These are phyloP conservation scores for Ibidorhyncha struthersii DNA, from an alignment of 2,113 vertebrate species.

Conservation along the genomic window DNA sequence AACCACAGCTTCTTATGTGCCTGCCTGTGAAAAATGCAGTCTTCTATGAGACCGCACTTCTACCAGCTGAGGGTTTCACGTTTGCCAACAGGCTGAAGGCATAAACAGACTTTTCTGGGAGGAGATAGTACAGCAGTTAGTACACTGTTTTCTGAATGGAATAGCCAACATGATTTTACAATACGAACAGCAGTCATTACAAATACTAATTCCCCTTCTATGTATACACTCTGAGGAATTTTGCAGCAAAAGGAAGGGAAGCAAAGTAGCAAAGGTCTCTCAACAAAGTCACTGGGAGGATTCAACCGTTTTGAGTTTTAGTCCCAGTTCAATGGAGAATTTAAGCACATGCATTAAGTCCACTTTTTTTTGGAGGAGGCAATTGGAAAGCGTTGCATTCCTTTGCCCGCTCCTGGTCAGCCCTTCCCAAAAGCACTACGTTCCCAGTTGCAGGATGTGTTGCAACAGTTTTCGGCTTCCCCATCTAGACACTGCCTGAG, in stretches of 20 bases:
- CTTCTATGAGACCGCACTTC: background rate
- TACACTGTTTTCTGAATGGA: background rate
- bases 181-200: background rate
- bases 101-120: background rate
- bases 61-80: background rate
- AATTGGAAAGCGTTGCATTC: fast-evolving
- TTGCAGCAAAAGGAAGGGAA: background rate
- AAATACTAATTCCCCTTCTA: background rate
- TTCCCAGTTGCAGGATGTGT: background rate
- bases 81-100: background rate
- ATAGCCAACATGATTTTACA: background rate
- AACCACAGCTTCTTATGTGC: background rate
- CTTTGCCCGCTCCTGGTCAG: background rate
- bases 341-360: background rate
- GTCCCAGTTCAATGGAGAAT: background rate
- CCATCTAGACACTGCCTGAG: background rate
- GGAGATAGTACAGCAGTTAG: background rate
- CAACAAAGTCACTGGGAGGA: background rate
- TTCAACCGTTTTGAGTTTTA: background rate
- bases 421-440: background rate
- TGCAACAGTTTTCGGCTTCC: background rate
- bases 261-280: background rate
- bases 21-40: background rate
- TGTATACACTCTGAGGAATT: background rate
- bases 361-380: background rate